phyloP scores from a whole-genome alignment of 2,113 vertebrate genomes.

The Hemicordylus capensis region DNA sequence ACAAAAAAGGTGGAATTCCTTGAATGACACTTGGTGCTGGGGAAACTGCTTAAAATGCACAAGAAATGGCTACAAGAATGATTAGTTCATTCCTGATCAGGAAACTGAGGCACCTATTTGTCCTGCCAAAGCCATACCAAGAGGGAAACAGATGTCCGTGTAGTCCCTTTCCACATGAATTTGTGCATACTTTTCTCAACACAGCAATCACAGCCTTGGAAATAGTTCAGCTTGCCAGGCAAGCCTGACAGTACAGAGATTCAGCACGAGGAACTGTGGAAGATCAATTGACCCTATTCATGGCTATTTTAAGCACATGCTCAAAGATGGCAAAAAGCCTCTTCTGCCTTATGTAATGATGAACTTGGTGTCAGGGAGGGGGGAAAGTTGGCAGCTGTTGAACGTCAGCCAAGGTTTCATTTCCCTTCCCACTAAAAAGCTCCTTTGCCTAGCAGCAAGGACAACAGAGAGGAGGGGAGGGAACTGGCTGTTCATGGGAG shows the following conservation, averaged over 20 bases:
- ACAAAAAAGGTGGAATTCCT: neutral
- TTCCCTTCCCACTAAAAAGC: neutral
- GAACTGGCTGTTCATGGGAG: neutral
- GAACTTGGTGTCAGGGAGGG: neutral
- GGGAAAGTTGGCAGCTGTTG: constrained; percentile 9
- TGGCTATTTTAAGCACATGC: constrained; percentile 18
- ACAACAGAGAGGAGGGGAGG: too few species aligned
- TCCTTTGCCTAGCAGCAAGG: neutral
- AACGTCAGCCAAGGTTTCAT: neutral
- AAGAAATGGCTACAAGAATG: too few species aligned
- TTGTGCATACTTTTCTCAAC: neutral
- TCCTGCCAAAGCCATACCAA: neutral
- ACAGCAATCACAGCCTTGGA: neutral
- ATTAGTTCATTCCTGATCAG: neutral
- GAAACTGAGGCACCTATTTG: neutral
- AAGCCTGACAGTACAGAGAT: neutral
- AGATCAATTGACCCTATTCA: neutral
- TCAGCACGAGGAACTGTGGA: neutral
- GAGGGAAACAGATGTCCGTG: neutral
- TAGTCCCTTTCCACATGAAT: too few species aligned
- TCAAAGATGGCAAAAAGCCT: constrained; percentile 14
- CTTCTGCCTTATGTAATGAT: neutral
- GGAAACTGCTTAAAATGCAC: too few species aligned
- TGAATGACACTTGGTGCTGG: neutral
- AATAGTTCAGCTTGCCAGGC: neutral